Base-by-base conservation (phyloP, 2,113 vertebrate species). In the Malurus elegans region DNA sequence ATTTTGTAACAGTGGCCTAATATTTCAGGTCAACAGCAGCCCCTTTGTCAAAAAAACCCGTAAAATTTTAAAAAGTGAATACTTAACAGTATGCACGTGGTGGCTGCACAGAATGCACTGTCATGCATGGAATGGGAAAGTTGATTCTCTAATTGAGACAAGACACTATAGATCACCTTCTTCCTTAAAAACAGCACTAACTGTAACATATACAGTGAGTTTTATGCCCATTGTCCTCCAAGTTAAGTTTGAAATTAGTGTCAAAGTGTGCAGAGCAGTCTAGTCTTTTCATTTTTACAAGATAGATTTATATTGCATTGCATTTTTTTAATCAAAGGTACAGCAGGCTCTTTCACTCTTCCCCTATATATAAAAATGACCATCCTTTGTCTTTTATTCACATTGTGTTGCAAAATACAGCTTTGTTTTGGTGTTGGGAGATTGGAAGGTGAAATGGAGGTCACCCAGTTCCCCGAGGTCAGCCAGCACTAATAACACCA, bases 361-460 rank as follows among this genome's bases (percentile, higher is more conserved):
- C 38, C 14, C 28, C 16, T 26, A 28, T 23, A 76, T n/a, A 85
- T 47, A 86, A 79, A 72, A 85, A 14, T 32, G 82, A 51, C 12
- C 7, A 44, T 23, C 14, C 44, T 94, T 89, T 87, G 56, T 79
- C 38, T 79, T 79, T 93, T 62, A 57, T 73, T 76, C 64, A 58
- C 10, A 12, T 18, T 70, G 31, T 50, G 29, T 53, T 90, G 64
- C 71, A 96, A 95, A 94, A 84, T 50, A 57, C 32, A 26, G 71
- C 57, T 94, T 91, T 84, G 47, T 90, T 91, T 93, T 71, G 47
- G 36, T 74, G 44, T 48, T 87, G 83, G 72, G 15, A 90, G 38
- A 95, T 61, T 70, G 92, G 45, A 94, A 62, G 94, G 88, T 95
- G 85, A 97, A 72, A 79, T 67, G 65, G 85, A 97, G 92, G 94